phyloP scores from a whole-genome alignment of 2,888 invertebrate species.

The Leptinotarsa haldemani region DNA sequence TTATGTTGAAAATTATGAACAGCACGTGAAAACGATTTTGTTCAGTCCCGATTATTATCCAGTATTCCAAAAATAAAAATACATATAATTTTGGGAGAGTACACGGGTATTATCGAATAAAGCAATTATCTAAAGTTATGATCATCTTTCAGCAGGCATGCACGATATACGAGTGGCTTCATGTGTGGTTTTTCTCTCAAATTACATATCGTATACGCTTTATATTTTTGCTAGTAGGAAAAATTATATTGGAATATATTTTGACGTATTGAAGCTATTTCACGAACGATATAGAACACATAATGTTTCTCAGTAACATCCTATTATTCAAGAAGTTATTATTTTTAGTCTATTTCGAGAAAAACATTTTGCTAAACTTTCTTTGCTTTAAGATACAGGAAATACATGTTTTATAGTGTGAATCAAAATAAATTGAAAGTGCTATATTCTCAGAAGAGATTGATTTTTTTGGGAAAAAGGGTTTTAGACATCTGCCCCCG shows the following conservation, averaged over 20 bases:
- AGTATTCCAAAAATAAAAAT: neutral
- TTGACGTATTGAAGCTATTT: no score
- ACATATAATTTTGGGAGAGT: neutral
- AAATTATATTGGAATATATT: neutral
- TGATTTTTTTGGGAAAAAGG: no score
- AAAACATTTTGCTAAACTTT: no score
- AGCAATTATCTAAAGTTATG: slow-evolving; percentile 9
- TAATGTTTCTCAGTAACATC: no score
- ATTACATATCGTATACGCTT: neutral
- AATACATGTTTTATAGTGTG: no score
- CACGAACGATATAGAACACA: no score
- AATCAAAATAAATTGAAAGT: no score
- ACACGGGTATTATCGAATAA: neutral
- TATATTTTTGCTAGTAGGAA: neutral
- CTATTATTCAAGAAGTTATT: no score
- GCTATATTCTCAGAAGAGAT: no score
- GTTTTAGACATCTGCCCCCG: no score
- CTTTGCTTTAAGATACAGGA: no score
- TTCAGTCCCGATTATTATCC: neutral
- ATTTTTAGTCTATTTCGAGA: no score
- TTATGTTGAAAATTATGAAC: neutral
- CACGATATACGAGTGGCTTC: neutral
- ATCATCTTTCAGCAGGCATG: neutral
- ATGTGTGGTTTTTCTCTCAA: neutral
- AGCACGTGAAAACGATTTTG: neutral